These are phyloP conservation scores for Ceratina japonica DNA, from an alignment of 1,140 invertebrate species.

Conservation along the genomic window DNA sequence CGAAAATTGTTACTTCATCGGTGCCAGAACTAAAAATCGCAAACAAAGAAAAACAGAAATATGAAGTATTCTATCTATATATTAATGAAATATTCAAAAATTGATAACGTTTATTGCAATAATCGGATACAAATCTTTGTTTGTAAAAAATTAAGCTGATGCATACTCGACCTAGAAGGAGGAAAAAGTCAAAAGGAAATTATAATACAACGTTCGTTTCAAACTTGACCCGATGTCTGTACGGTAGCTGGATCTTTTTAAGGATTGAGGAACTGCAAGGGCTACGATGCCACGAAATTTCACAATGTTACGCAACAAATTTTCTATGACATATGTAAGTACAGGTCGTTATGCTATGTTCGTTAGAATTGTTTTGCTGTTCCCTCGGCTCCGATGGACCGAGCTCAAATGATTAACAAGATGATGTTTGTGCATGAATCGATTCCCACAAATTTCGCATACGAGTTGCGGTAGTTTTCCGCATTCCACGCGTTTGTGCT, in stretches of 20 bases:
- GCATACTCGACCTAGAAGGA: too few relatives aligned
- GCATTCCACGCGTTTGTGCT: constrained; percentile 75
- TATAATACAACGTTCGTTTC: too few relatives aligned
- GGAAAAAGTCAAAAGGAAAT: too few relatives aligned
- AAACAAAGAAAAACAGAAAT: not conserved
- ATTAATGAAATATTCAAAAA: not conserved
- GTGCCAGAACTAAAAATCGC: not conserved
- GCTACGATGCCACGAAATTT: not conserved
- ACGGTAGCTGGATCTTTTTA: too few relatives aligned
- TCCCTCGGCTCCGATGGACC: constrained; percentile 51
- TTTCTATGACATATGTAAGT: not conserved
- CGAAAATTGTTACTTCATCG: not conserved
- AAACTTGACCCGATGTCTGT: too few relatives aligned
- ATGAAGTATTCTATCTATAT: not conserved
- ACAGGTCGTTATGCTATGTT: too few relatives aligned
- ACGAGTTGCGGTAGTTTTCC: constrained; percentile 75
- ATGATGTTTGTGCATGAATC: constrained; percentile 76
- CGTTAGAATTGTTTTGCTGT: not conserved
- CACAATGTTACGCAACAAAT: not conserved
- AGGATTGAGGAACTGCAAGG: too few relatives aligned
- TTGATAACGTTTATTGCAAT: not conserved
- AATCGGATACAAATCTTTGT: not conserved
- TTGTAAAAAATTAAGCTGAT: too few relatives aligned
- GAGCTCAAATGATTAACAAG: constrained; percentile 68
- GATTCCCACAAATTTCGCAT: constrained; percentile 75